These are phyloP conservation scores for Acrossocheilus wenchowensis DNA, from an alignment of 2,797 vertebrate genomes.

Conservation along the genomic window DNA sequence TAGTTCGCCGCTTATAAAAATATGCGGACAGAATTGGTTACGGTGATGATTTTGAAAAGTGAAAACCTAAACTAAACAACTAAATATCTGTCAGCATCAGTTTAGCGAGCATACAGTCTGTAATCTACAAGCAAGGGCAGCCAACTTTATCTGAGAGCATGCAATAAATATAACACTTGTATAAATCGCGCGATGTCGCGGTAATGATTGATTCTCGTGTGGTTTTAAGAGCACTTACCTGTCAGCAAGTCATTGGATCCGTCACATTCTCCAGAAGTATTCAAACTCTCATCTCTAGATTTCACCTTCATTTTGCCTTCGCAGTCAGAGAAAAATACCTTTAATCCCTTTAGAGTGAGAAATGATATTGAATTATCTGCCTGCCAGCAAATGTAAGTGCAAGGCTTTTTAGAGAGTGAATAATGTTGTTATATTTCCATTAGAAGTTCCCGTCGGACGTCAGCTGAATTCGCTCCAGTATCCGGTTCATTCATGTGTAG, in stretches of 20 bases:
- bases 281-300: slow-evolving; percentile 76
- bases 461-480: background rate
- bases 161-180: background rate
- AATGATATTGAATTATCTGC: background rate
- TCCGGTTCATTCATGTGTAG: background rate
- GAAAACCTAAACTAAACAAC: background rate
- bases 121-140: background rate
- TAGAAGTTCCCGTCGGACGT: slow-evolving; percentile 5
- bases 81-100: background rate
- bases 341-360: background rate
- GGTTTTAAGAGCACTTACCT: slow-evolving; percentile 58
- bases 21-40: background rate
- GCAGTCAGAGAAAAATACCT: background rate
- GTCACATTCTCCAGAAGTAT: slow-evolving; percentile 76
- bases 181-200: background rate
- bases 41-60: background rate
- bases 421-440: slow-evolving; percentile 14
- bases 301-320: slow-evolving; percentile 70
- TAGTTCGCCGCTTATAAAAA: background rate
- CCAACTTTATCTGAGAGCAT: background rate
- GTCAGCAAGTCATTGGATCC: slow-evolving; percentile 76
- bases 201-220: no score
- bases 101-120: background rate
- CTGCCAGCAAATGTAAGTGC: background rate
- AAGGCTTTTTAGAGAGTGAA: background rate